Conservation (phyloP, 1,140 invertebrate species). For the Aculops lycopersici region DNA sequence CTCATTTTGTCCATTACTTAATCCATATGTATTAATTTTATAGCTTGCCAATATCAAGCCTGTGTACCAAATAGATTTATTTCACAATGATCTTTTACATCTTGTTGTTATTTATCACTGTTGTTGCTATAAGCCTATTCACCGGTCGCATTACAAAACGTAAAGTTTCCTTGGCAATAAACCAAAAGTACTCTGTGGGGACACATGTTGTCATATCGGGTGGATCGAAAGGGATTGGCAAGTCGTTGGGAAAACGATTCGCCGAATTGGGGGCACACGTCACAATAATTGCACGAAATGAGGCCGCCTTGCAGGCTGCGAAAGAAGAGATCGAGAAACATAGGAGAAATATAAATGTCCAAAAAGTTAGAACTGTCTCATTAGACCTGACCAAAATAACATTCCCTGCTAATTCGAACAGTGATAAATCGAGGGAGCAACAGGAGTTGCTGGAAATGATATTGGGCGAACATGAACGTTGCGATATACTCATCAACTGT, state of each 20-base stretch:
- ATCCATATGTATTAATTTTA: too few relatives aligned
- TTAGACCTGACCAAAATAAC: conserved; percentile 7
- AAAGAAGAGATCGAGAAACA: conserved; percentile 21
- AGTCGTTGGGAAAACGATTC: conserved; percentile 38
- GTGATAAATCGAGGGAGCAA: not conserved
- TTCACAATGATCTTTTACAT: too few relatives aligned
- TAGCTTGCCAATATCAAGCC: too few relatives aligned
- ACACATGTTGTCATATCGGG: conserved; percentile 30
- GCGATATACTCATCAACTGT: conserved; percentile 57
- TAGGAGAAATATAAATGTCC: conserved; percentile 12
- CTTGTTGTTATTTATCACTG: too few relatives aligned
- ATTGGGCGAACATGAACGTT: not conserved
- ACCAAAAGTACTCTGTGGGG: not conserved
- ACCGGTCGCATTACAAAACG: too few relatives aligned
- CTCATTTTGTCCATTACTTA: too few relatives aligned
- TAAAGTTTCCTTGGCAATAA: too few relatives aligned
- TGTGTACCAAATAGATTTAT: too few relatives aligned
- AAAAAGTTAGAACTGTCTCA: conserved; percentile 29
- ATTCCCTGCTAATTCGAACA: not conserved
- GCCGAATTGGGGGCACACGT: conserved; percentile 46
- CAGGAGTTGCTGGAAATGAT: not conserved
- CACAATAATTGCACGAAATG: conserved; percentile 51
- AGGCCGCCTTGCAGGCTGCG: conserved; percentile 24
- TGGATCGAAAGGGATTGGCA: conserved; percentile 79
- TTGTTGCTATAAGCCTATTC: too few relatives aligned